Conservation (phyloP, 2,113 vertebrate species). For the Chaetops frenatus region DNA sequence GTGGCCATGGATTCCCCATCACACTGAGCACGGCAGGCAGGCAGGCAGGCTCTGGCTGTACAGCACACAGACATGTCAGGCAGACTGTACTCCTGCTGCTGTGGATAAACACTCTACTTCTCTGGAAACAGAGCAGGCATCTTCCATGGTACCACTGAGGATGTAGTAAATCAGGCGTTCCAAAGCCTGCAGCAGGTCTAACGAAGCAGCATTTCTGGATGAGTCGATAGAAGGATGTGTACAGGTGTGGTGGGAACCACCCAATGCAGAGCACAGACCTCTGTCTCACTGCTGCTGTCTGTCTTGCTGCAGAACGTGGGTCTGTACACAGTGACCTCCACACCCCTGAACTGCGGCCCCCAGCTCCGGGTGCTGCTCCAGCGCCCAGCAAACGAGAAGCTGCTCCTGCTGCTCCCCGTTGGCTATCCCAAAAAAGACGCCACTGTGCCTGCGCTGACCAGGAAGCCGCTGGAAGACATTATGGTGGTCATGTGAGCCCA, state of each 20-base stretch:
- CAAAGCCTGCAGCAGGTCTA: not conserved
- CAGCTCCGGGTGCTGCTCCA: slow-evolving; percentile 81
- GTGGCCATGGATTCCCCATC: not conserved
- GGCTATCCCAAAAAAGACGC: slow-evolving; percentile 84
- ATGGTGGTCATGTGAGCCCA: slow-evolving; percentile 77
- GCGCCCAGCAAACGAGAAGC: slow-evolving; percentile 87
- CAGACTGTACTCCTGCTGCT: not conserved
- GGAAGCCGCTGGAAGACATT: slow-evolving; percentile 84
- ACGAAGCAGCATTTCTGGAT: not conserved
- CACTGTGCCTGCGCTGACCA: slow-evolving; percentile 80
- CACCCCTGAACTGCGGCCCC: slow-evolving; percentile 92
- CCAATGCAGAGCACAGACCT: not conserved
- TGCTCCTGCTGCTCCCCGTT: slow-evolving; percentile 89
- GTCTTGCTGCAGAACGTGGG: slow-evolving; percentile 80
- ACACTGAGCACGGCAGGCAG: no score
- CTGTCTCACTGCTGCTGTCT: not conserved
- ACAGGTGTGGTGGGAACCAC: not conserved
- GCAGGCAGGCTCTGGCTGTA: not conserved
- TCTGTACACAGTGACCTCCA: slow-evolving; percentile 89
- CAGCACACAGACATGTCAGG: not conserved
- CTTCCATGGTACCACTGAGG: not conserved
- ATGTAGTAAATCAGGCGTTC: not conserved
- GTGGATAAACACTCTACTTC: not conserved
- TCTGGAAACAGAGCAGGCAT: not conserved
- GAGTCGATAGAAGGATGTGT: not conserved